Conservation (phyloP, 2,113 vertebrate species). For the Eleginops maclovinus region DNA sequence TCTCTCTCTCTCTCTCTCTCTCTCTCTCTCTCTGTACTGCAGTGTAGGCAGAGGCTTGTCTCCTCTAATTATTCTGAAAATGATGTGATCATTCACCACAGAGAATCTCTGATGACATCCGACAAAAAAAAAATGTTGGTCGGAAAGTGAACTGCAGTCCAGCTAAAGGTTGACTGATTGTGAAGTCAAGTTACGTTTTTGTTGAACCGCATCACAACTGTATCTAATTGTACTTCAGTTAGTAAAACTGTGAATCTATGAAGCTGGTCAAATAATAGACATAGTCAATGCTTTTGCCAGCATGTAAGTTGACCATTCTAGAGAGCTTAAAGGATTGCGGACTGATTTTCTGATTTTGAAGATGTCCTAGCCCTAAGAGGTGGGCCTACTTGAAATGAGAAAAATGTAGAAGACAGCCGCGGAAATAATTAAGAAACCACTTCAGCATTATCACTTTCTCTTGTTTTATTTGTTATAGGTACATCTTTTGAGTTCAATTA, state of each 20-base stretch:
- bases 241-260: background rate
- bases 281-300: no score
- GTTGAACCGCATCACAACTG: background rate
- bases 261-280: background rate
- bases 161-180: conserved; percentile 2
- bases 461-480: no score
- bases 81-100: conserved; percentile 69
- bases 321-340: background rate
- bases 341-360: background rate
- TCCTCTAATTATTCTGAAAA: conserved; percentile 71
- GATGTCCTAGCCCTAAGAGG: background rate
- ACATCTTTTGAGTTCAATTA: no score
- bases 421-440: no score
- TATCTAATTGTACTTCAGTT: background rate
- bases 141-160: conserved; percentile 33
- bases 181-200: conserved; percentile 3
- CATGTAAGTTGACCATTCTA: background rate
- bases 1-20: conserved; percentile 28
- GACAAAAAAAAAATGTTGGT: conserved; percentile 64
- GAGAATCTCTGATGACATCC: conserved; percentile 67
- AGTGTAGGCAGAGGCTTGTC: conserved; percentile 72
- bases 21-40: conserved; percentile 51
- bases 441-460: no score
- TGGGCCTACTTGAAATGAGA: no score
- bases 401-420: no score